Percentiles rank a stretch among this genome's conserved stretches.
Conservation (phyloP, 2,797 vertebrate species). For the Dermochelys coriacea region DNA sequence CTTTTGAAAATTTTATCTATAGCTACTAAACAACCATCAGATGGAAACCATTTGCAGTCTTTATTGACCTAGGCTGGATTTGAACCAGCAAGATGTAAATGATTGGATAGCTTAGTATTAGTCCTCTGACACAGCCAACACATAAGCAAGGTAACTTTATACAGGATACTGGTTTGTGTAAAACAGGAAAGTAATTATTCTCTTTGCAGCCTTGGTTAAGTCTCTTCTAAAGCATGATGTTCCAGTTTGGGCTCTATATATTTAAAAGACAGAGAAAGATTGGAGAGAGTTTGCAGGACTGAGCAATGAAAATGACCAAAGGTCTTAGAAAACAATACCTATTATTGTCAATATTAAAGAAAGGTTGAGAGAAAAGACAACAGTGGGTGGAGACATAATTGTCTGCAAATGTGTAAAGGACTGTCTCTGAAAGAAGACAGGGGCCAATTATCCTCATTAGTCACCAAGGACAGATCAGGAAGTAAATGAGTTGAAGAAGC, state of each 20-base stretch:
- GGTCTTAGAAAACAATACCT: conserved; percentile 26
- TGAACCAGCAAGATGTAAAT: not conserved
- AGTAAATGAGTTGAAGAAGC: conserved; percentile 64
- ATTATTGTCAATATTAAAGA: not conserved
- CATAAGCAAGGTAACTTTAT: not conserved
- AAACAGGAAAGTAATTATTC: not conserved
- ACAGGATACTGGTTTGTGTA: accelerated
- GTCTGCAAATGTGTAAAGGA: conserved; percentile 53
- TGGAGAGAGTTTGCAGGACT: not conserved
- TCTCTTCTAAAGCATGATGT: not conserved
- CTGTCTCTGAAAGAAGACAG: conserved; percentile 48
- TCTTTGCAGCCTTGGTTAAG: conserved; percentile 20
- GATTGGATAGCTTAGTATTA: not conserved
- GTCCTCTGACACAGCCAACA: not conserved
- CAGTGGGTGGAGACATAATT: conserved; percentile 53
- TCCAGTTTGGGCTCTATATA: conserved; percentile 10
- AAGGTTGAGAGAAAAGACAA: conserved; percentile 33
- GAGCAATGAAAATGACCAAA: conserved; percentile 12
- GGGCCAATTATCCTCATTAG: conserved; percentile 72
- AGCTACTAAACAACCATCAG: not conserved
- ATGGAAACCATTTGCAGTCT: not conserved
- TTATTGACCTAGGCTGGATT: not conserved
- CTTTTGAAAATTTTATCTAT: not conserved
- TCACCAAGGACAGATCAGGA: conserved; percentile 56
- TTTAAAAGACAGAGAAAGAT: conserved; percentile 4